phyloP scores from a whole-genome alignment of 2,888 invertebrate species.

The Melanchra persicariae region DNA sequence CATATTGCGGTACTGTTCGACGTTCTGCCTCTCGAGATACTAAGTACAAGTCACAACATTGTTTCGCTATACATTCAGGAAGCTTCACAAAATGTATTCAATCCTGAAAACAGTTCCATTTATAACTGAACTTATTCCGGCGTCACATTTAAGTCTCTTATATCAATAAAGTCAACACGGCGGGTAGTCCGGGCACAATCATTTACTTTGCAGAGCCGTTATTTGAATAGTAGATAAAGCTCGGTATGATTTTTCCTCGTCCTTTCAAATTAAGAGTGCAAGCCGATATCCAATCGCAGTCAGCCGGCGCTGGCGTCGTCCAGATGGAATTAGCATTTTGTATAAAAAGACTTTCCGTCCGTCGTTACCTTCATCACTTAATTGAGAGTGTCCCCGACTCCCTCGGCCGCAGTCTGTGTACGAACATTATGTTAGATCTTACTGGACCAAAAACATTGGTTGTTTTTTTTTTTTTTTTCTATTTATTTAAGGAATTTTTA shows the following conservation, averaged over 20 bases:
- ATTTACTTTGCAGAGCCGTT: slow-evolving; percentile 42
- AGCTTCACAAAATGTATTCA: background rate
- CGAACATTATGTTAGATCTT: background rate
- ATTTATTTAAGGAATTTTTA: too few species aligned
- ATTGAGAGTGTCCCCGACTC: slow-evolving; percentile 33
- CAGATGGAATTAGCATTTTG: slow-evolving; percentile 70
- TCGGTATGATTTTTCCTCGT: slow-evolving; percentile 43
- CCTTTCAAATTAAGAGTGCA: slow-evolving; percentile 65
- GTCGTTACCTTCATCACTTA: slow-evolving; percentile 57
- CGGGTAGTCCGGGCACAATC: slow-evolving; percentile 1
- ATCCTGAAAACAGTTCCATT: background rate
- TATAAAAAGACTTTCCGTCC: slow-evolving; percentile 60
- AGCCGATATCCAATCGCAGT: slow-evolving; percentile 65
- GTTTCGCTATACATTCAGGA: background rate
- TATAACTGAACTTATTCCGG: background rate
- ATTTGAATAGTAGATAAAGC: slow-evolving; percentile 53
- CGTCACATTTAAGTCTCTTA: background rate
- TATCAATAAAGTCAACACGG: slow-evolving; percentile 30
- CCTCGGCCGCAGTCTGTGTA: background rate
- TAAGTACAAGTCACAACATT: background rate
- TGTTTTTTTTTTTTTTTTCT: too few species aligned
- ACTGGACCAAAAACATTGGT: background rate
- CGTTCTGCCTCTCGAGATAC: background rate
- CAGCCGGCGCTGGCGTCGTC: slow-evolving; percentile 28
- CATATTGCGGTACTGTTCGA: background rate